Percentiles rank a stretch among this genome's conserved stretches.
Evolutionary conservation across 53 echinoderm and acorn worm species (phyloP).

Genomic region (Astropecten irregularis): DNA sequence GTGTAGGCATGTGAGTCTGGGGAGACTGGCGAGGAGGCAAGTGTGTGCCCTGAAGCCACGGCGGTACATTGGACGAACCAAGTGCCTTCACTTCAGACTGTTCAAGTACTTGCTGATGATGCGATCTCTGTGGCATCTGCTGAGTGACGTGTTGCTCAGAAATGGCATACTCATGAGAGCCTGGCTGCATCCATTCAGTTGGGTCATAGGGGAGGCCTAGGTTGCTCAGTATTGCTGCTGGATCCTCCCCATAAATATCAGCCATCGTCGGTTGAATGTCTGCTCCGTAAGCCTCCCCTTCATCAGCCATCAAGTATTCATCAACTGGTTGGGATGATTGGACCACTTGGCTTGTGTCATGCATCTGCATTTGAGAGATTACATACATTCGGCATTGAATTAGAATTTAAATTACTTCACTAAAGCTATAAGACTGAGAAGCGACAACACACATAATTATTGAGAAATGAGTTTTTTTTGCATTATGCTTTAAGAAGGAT

Average conservation of each 20-base stretch:
- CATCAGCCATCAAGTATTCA: background rate
- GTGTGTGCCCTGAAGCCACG: conserved; percentile 14
- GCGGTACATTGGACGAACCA: background rate
- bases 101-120: background rate
- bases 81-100: background rate
- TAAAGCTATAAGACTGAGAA: background rate
- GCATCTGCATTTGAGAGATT: background rate
- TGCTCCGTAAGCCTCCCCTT: background rate
- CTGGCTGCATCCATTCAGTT: conserved; percentile 1
- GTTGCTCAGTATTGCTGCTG: background rate
- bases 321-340: background rate
- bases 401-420: background rate
- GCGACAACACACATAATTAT: too few species aligned
- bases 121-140: background rate
- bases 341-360: background rate
- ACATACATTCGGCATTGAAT: background rate
- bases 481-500: too few species aligned
- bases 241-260: background rate
- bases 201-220: background rate
- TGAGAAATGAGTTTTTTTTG: too few species aligned
- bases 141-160: background rate
- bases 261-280: background rate
- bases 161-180: background rate
- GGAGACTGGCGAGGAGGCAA: background rate
- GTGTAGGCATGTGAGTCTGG: background rate